Evolutionary conservation across 2,113 vertebrate species (phyloP).

Genomic region (Carassius auratus): DNA sequence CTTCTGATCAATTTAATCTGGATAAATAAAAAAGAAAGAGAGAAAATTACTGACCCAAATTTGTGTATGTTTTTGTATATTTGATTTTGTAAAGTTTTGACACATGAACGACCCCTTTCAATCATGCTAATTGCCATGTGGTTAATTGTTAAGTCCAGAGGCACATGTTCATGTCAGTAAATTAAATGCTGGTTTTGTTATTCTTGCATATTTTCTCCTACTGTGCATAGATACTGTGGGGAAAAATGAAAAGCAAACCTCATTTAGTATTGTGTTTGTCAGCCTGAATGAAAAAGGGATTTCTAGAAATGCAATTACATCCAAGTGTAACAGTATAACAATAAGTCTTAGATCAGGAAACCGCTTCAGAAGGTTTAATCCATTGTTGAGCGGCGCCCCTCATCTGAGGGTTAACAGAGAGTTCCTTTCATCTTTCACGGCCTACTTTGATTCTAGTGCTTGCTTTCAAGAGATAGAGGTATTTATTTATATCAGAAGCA

Average conservation of each 20-base stretch:
- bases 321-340: background rate
- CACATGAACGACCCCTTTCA: conserved; percentile 1
- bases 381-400: background rate
- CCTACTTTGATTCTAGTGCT: conserved; percentile 12
- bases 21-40: too few relatives aligned
- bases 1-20: too few relatives aligned
- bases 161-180: background rate
- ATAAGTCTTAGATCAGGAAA: conserved; percentile 8
- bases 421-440: background rate
- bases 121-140: background rate
- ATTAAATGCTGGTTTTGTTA: background rate
- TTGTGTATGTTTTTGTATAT: background rate
- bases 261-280: background rate
- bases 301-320: background rate
- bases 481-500: conserved; percentile 40
- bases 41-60: too few relatives aligned
- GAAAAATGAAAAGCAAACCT: background rate
- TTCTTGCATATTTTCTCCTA: background rate
- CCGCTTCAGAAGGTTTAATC: background rate
- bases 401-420: background rate
- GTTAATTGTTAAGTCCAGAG: background rate
- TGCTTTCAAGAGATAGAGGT: conserved; percentile 1
- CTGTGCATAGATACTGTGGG: background rate
- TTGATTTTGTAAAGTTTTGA: background rate
- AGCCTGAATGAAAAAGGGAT: background rate